A percentile compares a stretch with the other conserved stretches of the same genome.
These are phyloP conservation scores for Nasua narica DNA, from an alignment of 2,797 vertebrate species.

Conservation along the genomic window DNA sequence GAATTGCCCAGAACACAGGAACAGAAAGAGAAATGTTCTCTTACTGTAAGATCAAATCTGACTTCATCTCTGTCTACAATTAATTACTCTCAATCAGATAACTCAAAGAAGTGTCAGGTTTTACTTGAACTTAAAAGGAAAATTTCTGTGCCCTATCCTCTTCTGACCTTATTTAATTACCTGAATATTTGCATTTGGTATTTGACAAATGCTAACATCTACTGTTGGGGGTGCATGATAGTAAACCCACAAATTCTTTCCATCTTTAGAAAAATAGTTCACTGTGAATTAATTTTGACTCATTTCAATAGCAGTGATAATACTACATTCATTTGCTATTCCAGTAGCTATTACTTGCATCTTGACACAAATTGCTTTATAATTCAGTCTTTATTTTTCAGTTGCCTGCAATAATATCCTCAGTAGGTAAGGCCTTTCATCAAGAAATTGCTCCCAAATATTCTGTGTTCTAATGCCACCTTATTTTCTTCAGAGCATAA, in stretches of 20 bases:
- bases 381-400: slow-evolving; percentile 58
- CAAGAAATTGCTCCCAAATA: slow-evolving; percentile 19
- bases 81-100: background rate
- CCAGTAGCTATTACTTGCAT: slow-evolving; percentile 39
- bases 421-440: background rate
- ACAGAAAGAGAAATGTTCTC: background rate
- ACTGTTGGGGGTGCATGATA: background rate
- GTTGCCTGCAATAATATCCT: slow-evolving; percentile 35
- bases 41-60: background rate
- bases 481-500: background rate
- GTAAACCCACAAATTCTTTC: slow-evolving; percentile 44
- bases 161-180: slow-evolving; percentile 32
- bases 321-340: slow-evolving; percentile 44
- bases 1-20: background rate
- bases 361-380: slow-evolving; percentile 46
- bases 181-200: slow-evolving; percentile 31
- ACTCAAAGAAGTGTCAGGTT: background rate
- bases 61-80: background rate
- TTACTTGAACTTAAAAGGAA: slow-evolving; percentile 18
- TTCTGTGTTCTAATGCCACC: background rate
- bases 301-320: slow-evolving; percentile 20
- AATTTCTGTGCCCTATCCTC: slow-evolving; percentile 1
- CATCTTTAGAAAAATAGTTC: slow-evolving; percentile 51
- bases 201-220: slow-evolving; percentile 23
- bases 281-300: slow-evolving; percentile 47